phyloP scores from a whole-genome alignment of 2,888 invertebrate genomes.

The Amphimallon solstitiale region DNA sequence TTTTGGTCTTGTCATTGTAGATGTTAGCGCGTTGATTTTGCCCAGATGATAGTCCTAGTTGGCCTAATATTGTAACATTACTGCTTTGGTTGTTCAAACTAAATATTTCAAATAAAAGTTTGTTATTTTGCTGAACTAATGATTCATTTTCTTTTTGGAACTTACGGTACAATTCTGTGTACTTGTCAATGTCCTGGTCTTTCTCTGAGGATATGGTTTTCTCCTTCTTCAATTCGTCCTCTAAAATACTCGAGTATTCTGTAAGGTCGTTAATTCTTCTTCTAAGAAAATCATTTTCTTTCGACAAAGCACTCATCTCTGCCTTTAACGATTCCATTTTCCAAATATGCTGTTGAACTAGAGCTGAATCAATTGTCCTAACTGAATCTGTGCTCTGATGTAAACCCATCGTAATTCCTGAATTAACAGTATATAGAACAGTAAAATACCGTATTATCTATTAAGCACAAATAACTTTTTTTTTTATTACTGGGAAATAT shows the following conservation, averaged over 20 bases:
- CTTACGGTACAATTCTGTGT: neutral
- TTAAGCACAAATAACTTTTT: too few species aligned
- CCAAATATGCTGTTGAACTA: neutral
- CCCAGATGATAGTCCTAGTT: too few species aligned
- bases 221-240: constrained; percentile 8
- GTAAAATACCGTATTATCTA: too few species aligned
- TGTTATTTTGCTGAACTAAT: neutral
- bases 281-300: constrained; percentile 8
- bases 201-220: neutral
- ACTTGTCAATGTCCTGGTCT: neutral
- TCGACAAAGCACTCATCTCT: neutral
- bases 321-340: neutral
- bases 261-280: constrained; percentile 5
- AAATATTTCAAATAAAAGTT: neutral
- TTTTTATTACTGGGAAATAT: too few species aligned
- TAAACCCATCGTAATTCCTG: neutral
- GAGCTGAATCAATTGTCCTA: neutral
- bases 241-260: neutral
- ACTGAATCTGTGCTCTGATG: neutral
- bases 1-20: neutral
- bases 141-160: neutral
- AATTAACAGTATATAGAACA: too few species aligned
- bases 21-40: neutral
- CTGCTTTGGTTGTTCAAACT: too few species aligned
- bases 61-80: too few species aligned